Evolutionary conservation across 2,797 vertebrate species (phyloP).

Genomic region (Notoglanidium macrostoma): DNA sequence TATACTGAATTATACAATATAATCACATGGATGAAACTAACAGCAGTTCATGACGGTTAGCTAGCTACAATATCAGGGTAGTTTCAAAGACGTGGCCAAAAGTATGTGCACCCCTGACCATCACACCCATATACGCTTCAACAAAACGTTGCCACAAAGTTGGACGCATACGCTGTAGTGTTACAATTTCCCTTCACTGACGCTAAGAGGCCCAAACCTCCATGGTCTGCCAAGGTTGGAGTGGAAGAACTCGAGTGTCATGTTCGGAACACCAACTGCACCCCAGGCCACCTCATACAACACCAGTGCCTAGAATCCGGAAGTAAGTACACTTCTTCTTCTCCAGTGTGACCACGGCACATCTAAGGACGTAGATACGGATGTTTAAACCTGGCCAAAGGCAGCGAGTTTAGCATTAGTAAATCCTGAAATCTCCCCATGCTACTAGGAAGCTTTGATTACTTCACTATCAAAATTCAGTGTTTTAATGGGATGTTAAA

Average conservation of each 20-base stretch:
- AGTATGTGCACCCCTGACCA: no score
- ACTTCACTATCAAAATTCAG: background rate
- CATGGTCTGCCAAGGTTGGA: no score
- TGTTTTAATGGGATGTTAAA: background rate
- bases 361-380: background rate
- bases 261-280: background rate
- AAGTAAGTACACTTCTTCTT: background rate
- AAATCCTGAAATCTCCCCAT: background rate
- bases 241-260: background rate
- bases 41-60: background rate
- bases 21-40: background rate
- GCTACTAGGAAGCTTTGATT: slow-evolving; percentile 3
- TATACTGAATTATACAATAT: background rate
- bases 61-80: background rate
- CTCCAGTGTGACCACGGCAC: background rate
- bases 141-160: no score
- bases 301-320: background rate
- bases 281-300: background rate
- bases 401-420: background rate
- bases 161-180: no score
- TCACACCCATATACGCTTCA: no score
- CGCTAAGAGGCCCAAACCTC: no score
- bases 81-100: background rate
- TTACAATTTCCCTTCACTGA: no score
- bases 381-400: background rate